Evolutionary conservation across 2,888 invertebrate species (phyloP).

Genomic region (Arenicola marina): DNA sequence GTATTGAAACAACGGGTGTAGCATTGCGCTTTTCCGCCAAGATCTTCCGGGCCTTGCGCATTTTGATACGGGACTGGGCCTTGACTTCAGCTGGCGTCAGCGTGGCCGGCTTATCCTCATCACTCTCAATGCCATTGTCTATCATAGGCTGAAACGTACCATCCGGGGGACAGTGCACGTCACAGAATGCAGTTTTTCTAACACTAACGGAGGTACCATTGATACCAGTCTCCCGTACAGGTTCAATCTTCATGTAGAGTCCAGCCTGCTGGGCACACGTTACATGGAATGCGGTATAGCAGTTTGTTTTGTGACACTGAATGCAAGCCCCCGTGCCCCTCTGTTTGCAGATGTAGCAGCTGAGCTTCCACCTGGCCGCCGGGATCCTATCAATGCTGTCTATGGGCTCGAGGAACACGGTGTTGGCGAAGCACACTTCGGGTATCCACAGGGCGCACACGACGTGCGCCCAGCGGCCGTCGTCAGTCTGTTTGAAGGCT

Average conservation of each 20-base stretch:
- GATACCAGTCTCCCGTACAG: constrained; percentile 65
- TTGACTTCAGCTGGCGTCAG: constrained; percentile 52
- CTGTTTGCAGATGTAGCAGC: constrained; percentile 89
- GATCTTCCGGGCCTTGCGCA: constrained; percentile 84
- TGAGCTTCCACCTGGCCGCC: constrained; percentile 92
- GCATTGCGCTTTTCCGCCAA: constrained; percentile 87
- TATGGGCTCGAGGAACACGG: constrained; percentile 94
- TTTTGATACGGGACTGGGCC: constrained; percentile 70
- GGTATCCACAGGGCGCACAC: constrained; percentile 99
- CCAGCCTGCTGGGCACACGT: constrained; percentile 96
- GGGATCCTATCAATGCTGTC: constrained; percentile 97
- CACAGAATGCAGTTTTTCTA: constrained; percentile 95
- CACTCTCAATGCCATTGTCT: constrained; percentile 34
- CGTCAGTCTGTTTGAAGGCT: constrained; percentile 97
- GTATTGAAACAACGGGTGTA: constrained; percentile 89
- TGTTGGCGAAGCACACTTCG: constrained; percentile 89
- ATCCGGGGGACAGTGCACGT: constrained; percentile 83
- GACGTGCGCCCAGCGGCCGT: constrained; percentile 96
- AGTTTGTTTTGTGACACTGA: constrained; percentile 95
- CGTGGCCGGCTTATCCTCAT: constrained; percentile 43
- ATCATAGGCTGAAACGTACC: constrained; percentile 47
- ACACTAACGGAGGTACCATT: constrained; percentile 60
- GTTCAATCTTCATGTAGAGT: constrained; percentile 83
- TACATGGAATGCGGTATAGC: constrained; percentile 97
- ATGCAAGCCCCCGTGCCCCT: constrained; percentile 87